A percentile compares a stretch with the other conserved stretches of the same genome.
Conservation (phyloP, 2,113 vertebrate genomes). For the Microcebus tavaratra region DNA sequence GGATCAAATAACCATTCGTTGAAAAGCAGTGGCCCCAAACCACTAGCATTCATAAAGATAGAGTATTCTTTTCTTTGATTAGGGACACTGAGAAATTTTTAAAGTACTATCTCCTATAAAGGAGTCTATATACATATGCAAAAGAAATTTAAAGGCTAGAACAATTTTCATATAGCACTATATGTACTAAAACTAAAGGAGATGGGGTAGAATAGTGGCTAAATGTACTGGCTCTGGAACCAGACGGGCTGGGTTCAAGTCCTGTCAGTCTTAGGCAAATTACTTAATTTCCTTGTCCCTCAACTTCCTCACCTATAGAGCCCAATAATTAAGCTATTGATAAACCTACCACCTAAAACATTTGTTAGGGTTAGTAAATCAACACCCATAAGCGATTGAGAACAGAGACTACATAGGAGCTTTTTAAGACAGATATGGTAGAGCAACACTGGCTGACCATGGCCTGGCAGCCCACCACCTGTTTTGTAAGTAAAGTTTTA, state of each 20-base stretch:
- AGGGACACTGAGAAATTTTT: not conserved
- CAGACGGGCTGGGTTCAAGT: not conserved
- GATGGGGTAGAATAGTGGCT: not conserved
- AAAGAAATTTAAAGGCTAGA: not conserved
- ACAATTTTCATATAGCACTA: not conserved
- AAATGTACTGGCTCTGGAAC: not conserved
- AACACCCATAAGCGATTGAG: not conserved
- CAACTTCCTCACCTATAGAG: not conserved
- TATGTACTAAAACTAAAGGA: not conserved
- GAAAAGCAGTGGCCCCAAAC: not conserved
- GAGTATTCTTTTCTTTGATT: not conserved
- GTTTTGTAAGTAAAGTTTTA: constrained; percentile 10
- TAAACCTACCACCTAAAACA: too few relatives aligned
- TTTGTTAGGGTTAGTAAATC: not conserved
- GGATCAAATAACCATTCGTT: not conserved
- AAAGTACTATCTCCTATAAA: not conserved
- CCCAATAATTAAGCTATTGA: not conserved
- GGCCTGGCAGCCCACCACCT: not conserved
- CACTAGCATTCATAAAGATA: not conserved
- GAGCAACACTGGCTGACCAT: not conserved
- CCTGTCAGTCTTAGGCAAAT: not conserved
- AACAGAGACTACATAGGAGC: not conserved
- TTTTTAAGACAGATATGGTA: not conserved
- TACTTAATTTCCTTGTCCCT: not conserved
- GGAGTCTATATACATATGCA: not conserved